phyloP scores from a whole-genome alignment of 1,140 invertebrate species.

The Drosophila serrata region DNA sequence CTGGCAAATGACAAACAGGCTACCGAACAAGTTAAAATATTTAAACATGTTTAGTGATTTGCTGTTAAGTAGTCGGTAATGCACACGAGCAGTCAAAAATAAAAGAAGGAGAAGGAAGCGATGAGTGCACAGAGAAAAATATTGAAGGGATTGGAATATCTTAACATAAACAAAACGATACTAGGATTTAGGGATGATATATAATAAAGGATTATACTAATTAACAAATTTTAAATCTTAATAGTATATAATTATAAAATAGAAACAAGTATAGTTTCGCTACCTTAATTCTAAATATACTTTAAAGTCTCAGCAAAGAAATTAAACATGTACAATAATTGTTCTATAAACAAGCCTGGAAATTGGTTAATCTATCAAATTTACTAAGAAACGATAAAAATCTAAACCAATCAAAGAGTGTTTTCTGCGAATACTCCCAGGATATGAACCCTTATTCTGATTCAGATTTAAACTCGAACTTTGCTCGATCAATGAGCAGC shows the following conservation, averaged over 20 bases:
- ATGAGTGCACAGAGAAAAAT: conserved; percentile 18
- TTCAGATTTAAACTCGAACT: conserved; percentile 22
- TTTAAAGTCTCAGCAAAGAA: too few relatives aligned
- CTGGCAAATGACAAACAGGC: conserved; percentile 55
- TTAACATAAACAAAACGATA: not conserved
- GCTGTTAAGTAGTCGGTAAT: conserved; percentile 81
- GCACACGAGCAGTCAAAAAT: conserved; percentile 37
- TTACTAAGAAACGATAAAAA: too few relatives aligned
- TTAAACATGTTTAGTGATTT: conserved; percentile 83
- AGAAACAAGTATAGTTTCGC: too few relatives aligned
- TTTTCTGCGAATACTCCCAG: too few relatives aligned
- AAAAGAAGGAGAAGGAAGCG: not conserved
- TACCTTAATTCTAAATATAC: too few relatives aligned
- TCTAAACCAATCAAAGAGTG: too few relatives aligned
- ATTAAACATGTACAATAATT: too few relatives aligned
- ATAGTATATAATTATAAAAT: too few relatives aligned
- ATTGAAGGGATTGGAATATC: not conserved
- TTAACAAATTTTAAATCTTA: too few relatives aligned
- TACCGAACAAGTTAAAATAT: conserved; percentile 77
- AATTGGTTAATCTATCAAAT: too few relatives aligned
- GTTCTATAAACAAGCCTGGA: too few relatives aligned
- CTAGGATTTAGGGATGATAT: not conserved
- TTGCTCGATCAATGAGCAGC: conserved; percentile 28
- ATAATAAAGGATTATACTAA: not conserved
- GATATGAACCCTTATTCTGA: not conserved